Conservation (phyloP, 2,797 vertebrate species). For the Periparus ater region DNA sequence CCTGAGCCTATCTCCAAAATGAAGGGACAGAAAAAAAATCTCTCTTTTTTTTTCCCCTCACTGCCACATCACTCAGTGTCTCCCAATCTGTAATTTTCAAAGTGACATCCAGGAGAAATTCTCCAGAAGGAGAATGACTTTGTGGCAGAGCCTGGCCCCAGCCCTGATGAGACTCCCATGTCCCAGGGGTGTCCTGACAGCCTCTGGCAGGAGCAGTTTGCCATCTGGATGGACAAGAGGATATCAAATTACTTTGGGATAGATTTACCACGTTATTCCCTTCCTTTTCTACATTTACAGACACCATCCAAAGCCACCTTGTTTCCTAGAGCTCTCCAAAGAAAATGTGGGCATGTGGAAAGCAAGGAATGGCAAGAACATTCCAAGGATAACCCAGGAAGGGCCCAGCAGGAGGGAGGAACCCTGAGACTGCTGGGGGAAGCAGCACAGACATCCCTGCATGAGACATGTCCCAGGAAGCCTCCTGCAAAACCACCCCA, state of each 20-base stretch:
- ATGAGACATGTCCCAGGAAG: fast-evolving
- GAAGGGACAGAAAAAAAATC: background rate
- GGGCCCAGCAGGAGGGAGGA: background rate
- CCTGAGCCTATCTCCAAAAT: background rate
- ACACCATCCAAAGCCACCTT: background rate
- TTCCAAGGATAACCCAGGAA: background rate
- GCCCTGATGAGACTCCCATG: fast-evolving
- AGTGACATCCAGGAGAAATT: background rate
- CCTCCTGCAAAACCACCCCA: background rate
- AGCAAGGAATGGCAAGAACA: background rate
- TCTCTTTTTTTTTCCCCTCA: background rate
- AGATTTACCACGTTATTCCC: background rate
- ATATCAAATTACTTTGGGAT: background rate
- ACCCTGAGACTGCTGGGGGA: background rate
- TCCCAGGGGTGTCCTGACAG: background rate
- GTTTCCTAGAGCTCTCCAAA: background rate
- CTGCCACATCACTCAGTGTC: background rate
- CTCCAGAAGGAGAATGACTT: too few species aligned
- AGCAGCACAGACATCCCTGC: background rate
- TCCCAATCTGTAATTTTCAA: background rate
- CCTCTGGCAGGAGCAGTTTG: background rate
- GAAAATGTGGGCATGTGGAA: fast-evolving
- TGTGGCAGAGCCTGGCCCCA: background rate
- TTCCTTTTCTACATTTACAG: background rate
- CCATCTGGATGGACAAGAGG: fast-evolving